Base-by-base conservation (phyloP, 2,797 vertebrate genomes). In the Anabacerthia variegaticeps region DNA sequence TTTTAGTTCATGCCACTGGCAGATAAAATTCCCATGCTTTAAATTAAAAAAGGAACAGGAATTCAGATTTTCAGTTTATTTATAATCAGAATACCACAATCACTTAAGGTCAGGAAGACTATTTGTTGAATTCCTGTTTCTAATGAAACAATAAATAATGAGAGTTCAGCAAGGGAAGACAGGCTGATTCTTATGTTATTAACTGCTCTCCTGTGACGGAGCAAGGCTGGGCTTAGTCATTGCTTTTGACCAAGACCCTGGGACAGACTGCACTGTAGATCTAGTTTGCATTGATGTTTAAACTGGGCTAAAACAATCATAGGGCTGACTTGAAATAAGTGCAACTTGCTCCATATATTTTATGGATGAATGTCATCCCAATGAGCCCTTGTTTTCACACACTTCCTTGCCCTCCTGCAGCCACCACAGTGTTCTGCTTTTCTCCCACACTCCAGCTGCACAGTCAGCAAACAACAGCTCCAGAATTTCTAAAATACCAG, bases 131-230 rank as follows among this genome's bases (percentile, higher is more conserved):
- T 54, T 88, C 28, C 55, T 41, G 28, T 26, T 32, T 32, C 43
- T 77, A 48, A 58, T 92, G 90, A 85, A 94, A 76, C 46, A 79
- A 87, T 37, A 85, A 85, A 93, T 54, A 85, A 34, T 7, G 3
- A 4, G 59, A 89, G 54, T 66, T 82, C 77, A 69, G 24, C 67
- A 91, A 87, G 48, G 7, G 27, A 62, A 56, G 5, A n/a, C 58
- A 75, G 32, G 41, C 9, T 65, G 55, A 36, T 37, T 80, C 81
- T 61, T 41, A 56, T 78, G 44, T 37, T 67, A 13, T 44, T 23
- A 61, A 43, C 34, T 72, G 62, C 30, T 69, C n/a, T 85, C 30
- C 55, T 43, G 13, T 16, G 20, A 78, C 7, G 67, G 27, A 88
- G 54, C 44, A 78, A 84, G n/a, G 30, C 10, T 68, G 24, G 46